These are phyloP conservation scores for Ptiloglossa arizonensis DNA, from an alignment of 1,140 invertebrate species.

Conservation along the genomic window DNA sequence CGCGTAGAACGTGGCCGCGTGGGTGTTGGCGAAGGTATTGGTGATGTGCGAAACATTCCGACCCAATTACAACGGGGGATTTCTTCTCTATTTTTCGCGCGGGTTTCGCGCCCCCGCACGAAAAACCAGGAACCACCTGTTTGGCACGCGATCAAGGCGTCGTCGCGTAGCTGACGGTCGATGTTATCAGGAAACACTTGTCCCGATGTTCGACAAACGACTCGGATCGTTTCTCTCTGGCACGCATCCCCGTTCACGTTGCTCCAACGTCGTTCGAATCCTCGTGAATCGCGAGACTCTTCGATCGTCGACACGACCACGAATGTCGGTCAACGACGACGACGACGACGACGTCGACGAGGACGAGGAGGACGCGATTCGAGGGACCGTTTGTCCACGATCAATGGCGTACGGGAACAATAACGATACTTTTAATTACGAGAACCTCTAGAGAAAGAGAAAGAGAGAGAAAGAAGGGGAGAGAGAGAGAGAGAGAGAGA, in stretches of 20 bases:
- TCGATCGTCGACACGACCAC: too few species aligned
- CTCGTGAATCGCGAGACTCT: too few species aligned
- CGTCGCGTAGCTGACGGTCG: slow-evolving; percentile 7
- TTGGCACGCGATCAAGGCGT: slow-evolving; percentile 75
- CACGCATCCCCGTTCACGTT: not conserved
- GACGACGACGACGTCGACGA: too few species aligned
- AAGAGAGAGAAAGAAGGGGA: too few species aligned
- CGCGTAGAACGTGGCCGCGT: slow-evolving; percentile 55
- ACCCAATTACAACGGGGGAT: slow-evolving; percentile 72
- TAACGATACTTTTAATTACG: too few species aligned
- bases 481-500: too few species aligned
- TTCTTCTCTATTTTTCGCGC: slow-evolving; percentile 66
- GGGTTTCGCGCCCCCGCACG: slow-evolving; percentile 31
- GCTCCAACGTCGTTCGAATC: too few species aligned
- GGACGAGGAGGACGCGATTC: too few species aligned
- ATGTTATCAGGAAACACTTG: slow-evolving; percentile 17
- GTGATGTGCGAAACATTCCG: slow-evolving; percentile 80
- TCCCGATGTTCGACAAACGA: not conserved
- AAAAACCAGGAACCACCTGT: slow-evolving; percentile 76
- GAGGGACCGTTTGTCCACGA: too few species aligned
- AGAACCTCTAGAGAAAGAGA: too few species aligned
- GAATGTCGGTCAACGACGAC: too few species aligned
- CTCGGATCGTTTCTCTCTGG: not conserved
- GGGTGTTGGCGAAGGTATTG: slow-evolving; percentile 69
- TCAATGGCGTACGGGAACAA: too few species aligned